A percentile compares a stretch with the other conserved stretches of the same genome.
These are phyloP conservation scores for Steromphala cineraria DNA, from an alignment of 2,888 invertebrate species.

Conservation along the genomic window DNA sequence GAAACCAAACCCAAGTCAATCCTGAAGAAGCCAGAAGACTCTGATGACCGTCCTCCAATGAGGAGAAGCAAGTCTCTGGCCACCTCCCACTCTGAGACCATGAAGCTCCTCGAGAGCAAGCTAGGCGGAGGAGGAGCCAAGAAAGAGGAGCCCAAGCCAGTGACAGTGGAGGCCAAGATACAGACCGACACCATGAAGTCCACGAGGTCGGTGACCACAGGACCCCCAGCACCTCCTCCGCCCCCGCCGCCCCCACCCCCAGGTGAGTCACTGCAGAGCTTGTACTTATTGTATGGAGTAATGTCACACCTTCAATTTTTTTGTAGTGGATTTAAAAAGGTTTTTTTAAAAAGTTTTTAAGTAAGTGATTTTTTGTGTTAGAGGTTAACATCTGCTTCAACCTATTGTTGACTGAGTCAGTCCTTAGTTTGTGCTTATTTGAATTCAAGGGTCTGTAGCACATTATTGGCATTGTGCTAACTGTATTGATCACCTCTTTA, in stretches of 20 bases:
- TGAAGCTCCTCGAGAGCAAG: conserved; percentile 62
- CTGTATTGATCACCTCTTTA: too few relatives aligned
- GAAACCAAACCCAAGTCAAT: conserved; percentile 42
- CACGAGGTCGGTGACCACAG: not conserved
- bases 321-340: too few relatives aligned
- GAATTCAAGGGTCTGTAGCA: too few relatives aligned
- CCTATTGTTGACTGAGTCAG: too few relatives aligned
- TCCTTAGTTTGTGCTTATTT: too few relatives aligned
- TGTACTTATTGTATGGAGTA: too few relatives aligned
- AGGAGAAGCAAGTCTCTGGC: conserved; percentile 57
- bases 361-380: too few relatives aligned
- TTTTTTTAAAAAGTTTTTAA: too few relatives aligned
- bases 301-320: too few relatives aligned
- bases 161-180: conserved; percentile 25
- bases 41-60: not conserved
- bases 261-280: not conserved
- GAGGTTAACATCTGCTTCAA: too few relatives aligned
- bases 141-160: conserved; percentile 27
- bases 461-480: too few relatives aligned
- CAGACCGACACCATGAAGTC: conserved; percentile 27
- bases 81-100: conserved; percentile 59
- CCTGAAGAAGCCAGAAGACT: conserved; percentile 39
- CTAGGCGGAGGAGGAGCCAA: conserved; percentile 43
- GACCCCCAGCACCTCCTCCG: conserved; percentile 43
- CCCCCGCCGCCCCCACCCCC: conserved; percentile 29